Evolutionary conservation across 1,140 invertebrate genomes (phyloP).

Genomic region (Cotesia glomerata): DNA sequence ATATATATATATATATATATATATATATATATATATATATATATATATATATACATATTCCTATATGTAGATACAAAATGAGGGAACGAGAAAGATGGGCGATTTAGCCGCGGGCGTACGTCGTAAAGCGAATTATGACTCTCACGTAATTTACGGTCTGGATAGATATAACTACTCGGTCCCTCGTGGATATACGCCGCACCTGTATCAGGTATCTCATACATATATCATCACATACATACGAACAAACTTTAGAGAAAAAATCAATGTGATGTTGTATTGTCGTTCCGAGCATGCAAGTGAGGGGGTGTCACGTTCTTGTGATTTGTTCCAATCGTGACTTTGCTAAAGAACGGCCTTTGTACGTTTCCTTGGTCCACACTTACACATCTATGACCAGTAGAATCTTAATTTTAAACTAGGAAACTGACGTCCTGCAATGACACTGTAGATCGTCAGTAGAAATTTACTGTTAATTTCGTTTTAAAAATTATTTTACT

Average conservation of each 20-base stretch:
- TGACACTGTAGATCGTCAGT: no score
- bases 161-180: constrained; percentile 12
- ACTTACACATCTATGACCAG: no score
- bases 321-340: constrained; percentile 30
- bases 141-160: constrained; percentile 28
- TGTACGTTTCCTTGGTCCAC: background rate
- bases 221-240: background rate
- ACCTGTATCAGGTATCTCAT: background rate
- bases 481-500: no score
- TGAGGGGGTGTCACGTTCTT: constrained; percentile 9
- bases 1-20: background rate
- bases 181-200: constrained; percentile 11
- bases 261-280: background rate
- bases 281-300: background rate
- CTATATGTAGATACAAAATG: background rate
- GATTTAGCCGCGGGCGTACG: constrained; percentile 22
- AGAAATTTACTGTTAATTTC: no score
- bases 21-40: background rate
- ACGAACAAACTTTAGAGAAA: background rate
- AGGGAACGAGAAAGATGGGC: constrained; percentile 12
- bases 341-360: background rate
- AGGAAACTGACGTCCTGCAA: no score
- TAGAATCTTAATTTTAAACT: no score
- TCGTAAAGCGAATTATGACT: constrained; percentile 34
- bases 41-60: background rate